Evolutionary conservation across 2,797 vertebrate genomes (phyloP).

Genomic region (Molothrus aeneus): DNA sequence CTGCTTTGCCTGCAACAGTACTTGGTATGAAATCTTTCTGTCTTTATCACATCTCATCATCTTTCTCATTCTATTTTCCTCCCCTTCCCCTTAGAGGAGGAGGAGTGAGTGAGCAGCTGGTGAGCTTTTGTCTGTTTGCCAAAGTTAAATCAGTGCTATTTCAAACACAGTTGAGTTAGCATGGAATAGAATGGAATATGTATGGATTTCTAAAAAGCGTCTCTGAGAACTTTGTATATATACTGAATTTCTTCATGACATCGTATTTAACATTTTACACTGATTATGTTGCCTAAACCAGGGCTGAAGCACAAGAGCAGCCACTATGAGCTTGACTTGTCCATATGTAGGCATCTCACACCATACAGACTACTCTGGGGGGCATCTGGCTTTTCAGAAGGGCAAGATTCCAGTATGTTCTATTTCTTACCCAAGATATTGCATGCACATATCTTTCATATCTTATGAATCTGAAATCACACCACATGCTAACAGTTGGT

Average conservation of each 20-base stretch:
- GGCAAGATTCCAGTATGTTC: background rate
- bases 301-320: background rate
- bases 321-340: background rate
- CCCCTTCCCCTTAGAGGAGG: background rate
- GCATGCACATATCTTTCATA: background rate
- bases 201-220: background rate
- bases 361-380: background rate
- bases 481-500: background rate
- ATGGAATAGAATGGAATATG: background rate
- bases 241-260: background rate
- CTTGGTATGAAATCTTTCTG: background rate
- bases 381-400: background rate
- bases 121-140: background rate
- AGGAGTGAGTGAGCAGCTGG: background rate
- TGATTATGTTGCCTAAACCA: background rate
- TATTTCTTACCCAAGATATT: background rate
- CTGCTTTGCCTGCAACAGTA: background rate
- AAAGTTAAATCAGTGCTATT: background rate
- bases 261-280: background rate
- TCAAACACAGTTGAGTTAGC: background rate
- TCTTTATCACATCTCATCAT: background rate
- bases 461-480: background rate
- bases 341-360: fast-evolving
- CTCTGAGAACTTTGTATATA: background rate
- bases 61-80: background rate